Evolutionary conservation across 2,888 invertebrate genomes (phyloP).

Genomic region (Prosapia bicincta): DNA sequence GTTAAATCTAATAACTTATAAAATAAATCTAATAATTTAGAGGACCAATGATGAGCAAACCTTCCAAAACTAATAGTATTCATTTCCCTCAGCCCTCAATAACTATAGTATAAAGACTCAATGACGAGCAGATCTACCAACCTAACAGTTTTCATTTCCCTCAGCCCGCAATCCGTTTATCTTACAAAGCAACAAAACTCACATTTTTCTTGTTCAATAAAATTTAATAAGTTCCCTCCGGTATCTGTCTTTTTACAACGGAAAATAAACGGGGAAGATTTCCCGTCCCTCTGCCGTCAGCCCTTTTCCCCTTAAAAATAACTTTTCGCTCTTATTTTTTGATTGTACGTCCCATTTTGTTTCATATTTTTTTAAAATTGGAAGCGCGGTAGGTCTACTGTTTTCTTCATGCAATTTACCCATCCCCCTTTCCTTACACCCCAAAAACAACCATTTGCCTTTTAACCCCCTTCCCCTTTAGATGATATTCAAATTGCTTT

Average conservation of each 20-base stretch:
- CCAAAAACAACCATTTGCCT: constrained; percentile 13
- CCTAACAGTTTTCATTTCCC: background rate
- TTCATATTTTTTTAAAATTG: constrained; percentile 33
- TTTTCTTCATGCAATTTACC: constrained; percentile 23
- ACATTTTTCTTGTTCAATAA: constrained; percentile 27
- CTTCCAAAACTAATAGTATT: no score
- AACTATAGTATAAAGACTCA: no score
- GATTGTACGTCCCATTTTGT: constrained; percentile 29
- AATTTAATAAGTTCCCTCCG: constrained; percentile 31
- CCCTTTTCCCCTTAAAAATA: constrained; percentile 26
- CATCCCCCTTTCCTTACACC: background rate
- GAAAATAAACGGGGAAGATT: constrained; percentile 17
- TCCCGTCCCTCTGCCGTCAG: constrained; percentile 2
- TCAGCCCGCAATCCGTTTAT: background rate
- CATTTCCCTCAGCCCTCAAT: no score
- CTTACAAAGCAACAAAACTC: background rate
- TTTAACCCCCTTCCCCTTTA: constrained; percentile 26
- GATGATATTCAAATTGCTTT: constrained; percentile 29
- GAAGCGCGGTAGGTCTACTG: constrained; percentile 27
- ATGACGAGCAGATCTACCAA: no score
- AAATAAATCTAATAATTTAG: no score
- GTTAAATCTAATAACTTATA: no score
- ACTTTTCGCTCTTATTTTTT: constrained; percentile 30
- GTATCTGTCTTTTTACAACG: constrained; percentile 8
- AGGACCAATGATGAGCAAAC: no score